A percentile compares a stretch with the other conserved stretches of the same genome.
These are phyloP conservation scores for Pogonognathellus flavescens DNA, from an alignment of 1,140 invertebrate species.

Conservation along the genomic window DNA sequence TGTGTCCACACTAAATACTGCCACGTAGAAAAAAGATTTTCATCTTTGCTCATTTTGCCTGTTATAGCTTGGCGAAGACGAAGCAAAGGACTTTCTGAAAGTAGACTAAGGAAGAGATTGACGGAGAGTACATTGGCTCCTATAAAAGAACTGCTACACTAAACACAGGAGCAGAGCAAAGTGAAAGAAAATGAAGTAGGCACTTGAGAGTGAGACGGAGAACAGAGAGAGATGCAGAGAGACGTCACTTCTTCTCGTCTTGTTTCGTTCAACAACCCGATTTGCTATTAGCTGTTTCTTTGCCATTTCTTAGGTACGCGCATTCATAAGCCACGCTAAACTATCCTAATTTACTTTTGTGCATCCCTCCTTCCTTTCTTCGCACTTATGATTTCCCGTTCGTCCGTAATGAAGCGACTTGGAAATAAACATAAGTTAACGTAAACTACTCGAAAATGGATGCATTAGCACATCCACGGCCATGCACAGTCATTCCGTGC, in stretches of 20 bases:
- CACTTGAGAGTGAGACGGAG: neutral
- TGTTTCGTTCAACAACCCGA: slow-evolving; percentile 38
- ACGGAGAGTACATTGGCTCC: too few species aligned
- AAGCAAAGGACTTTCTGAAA: too few species aligned
- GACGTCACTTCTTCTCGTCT: slow-evolving; percentile 9
- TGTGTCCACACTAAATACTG: too few species aligned
- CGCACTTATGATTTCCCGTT: slow-evolving; percentile 43
- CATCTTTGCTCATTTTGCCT: too few species aligned
- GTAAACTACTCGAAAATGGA: slow-evolving; percentile 26
- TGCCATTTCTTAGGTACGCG: neutral
- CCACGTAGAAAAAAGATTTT: too few species aligned
- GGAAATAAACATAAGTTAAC: slow-evolving; percentile 30
- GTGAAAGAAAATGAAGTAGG: too few species aligned
- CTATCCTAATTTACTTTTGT: too few species aligned
- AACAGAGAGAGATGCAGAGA: neutral
- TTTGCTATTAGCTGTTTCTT: neutral
- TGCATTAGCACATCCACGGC: neutral
- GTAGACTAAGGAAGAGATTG: too few species aligned
- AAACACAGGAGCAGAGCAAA: too few species aligned
- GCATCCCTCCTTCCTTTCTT: slow-evolving; percentile 43
- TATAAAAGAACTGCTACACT: too few species aligned
- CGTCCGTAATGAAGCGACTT: slow-evolving; percentile 41
- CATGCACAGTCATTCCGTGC: neutral
- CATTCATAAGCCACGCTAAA: neutral
- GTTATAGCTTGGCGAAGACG: too few species aligned